Evolutionary conservation across 1,140 invertebrate genomes (phyloP), one percentile per base, ranked within the genome.

Genomic region (Trachymyrmex septentrionalis): DNA sequence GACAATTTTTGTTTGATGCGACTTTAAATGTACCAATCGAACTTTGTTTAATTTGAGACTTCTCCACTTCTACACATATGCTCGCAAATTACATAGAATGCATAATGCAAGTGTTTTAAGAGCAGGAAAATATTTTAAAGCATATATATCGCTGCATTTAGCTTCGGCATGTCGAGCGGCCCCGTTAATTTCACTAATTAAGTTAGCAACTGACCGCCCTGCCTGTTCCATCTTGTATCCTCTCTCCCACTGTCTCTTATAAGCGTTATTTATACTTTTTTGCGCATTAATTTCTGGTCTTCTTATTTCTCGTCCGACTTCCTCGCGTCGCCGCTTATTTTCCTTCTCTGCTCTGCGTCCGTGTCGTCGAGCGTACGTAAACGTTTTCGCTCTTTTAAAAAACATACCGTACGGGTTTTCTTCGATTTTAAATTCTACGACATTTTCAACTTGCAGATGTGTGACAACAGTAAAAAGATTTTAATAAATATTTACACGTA

Each of bases 121-220:
- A 91, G 86, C 89, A 71, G 67, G 85, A 66, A 90, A 88, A 89
- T 91, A 88, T 89, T 80, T 86, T 75, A 71, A 34, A 87, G 84
- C 75, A 61, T 88, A 90, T 91, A 71, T 69, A 91, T 90, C 80
- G 90, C 84, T 73, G 87, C 89, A 92, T 75, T 94, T 93, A 93
- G 90, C 91, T 91, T 69, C 66, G 75, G 85, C 87, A 92, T 92
- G 93, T 92, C 80, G 91, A 94, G 89, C 90, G 86, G 88, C 76
- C 76, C 90, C 89, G 94, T 94, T 95, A 95, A 95, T 95, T 95
- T 94, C 72, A 92, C 94, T 95, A 95, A 95, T 95, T 94, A 93
- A 95, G 91, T 95, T 95, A 95, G 94, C 93, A 77, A 89, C 87
- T 85, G 67, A 87, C 80, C 87, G 87, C 86, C 89, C 89, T 81